Conservation (phyloP, 2,113 vertebrate genomes). For the Zootoca vivipara region DNA sequence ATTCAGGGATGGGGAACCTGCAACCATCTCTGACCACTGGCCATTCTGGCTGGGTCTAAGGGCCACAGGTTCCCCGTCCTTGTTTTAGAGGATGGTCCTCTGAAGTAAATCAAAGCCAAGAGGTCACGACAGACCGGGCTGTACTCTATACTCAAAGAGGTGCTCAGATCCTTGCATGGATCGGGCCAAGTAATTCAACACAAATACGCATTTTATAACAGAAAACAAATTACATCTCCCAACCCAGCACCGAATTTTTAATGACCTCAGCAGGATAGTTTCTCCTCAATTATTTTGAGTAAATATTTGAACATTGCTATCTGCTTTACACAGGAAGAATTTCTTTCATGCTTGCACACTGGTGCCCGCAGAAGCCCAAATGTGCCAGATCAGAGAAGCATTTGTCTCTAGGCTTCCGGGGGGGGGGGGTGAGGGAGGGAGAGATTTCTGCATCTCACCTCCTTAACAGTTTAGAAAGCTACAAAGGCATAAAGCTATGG, state of each 20-base stretch:
- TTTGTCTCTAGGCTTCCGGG: not conserved
- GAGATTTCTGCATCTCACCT: not conserved
- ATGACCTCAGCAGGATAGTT: constrained; percentile 50
- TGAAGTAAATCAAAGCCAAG: not conserved
- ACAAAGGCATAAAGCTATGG: not conserved
- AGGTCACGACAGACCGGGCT: constrained; percentile 3
- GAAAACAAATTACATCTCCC: constrained; percentile 59
- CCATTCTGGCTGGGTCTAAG: not conserved
- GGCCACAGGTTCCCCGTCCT: not conserved
- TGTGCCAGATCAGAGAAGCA: constrained; percentile 30
- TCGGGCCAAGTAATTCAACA: constrained; percentile 48
- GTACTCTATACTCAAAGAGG: constrained; percentile 8
- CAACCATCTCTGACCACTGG: not conserved
- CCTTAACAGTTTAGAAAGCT: constrained; percentile 1
- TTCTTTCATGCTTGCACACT: not conserved
- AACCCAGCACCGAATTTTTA: constrained; percentile 54
- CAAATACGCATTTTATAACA: constrained; percentile 35
- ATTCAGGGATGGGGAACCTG: not conserved
- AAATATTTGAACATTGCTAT: constrained; percentile 66
- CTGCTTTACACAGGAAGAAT: constrained; percentile 42
- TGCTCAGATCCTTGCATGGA: constrained; percentile 17
- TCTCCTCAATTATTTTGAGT: constrained; percentile 62
- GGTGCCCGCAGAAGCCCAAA: constrained; percentile 36
- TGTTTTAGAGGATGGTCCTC: not conserved
- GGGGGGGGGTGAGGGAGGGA: not conserved